Conservation (phyloP, 2,888 invertebrate genomes). For the Vesta saturnalis region DNA sequence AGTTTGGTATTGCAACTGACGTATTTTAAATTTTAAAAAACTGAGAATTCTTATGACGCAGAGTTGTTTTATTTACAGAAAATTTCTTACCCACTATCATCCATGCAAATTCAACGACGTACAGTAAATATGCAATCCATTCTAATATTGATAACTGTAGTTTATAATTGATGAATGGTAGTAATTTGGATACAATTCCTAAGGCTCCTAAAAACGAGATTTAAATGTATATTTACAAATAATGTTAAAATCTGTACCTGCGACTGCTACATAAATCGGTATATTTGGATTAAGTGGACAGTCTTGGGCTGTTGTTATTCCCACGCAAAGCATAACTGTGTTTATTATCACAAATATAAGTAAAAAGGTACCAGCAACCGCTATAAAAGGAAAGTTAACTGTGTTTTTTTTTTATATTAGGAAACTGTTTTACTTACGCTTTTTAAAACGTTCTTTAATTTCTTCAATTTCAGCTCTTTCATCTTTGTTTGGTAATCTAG, state of each 20-base stretch:
- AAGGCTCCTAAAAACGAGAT: slow-evolving; percentile 24
- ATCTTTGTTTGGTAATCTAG: neutral
- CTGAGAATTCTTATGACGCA: no score
- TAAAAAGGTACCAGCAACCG: slow-evolving; percentile 48
- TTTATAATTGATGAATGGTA: slow-evolving; percentile 29
- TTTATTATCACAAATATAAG: slow-evolving; percentile 48
- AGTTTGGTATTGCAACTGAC: no score
- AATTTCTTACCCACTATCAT: slow-evolving; percentile 20
- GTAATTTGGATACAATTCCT: slow-evolving; percentile 28
- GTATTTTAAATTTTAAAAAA: no score
- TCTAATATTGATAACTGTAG: neutral
- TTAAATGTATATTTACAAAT: neutral
- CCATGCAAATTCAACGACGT: slow-evolving; percentile 21
- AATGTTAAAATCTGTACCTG: slow-evolving; percentile 49
- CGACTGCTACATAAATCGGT: slow-evolving; percentile 53
- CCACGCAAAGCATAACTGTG: slow-evolving; percentile 51
- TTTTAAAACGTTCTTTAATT: slow-evolving; percentile 24
- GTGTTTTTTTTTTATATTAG: neutral
- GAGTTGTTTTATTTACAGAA: no score
- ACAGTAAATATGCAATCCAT: slow-evolving; percentile 4
- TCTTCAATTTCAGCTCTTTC: slow-evolving; percentile 19
- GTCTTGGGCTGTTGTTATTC: slow-evolving; percentile 50
- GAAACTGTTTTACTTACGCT: slow-evolving; percentile 16
- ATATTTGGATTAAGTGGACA: slow-evolving; percentile 54
- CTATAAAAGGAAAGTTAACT: slow-evolving; percentile 44